These are phyloP conservation scores for Standfussiana lucernea DNA, from an alignment of 2,888 invertebrate species.

Conservation along the genomic window DNA sequence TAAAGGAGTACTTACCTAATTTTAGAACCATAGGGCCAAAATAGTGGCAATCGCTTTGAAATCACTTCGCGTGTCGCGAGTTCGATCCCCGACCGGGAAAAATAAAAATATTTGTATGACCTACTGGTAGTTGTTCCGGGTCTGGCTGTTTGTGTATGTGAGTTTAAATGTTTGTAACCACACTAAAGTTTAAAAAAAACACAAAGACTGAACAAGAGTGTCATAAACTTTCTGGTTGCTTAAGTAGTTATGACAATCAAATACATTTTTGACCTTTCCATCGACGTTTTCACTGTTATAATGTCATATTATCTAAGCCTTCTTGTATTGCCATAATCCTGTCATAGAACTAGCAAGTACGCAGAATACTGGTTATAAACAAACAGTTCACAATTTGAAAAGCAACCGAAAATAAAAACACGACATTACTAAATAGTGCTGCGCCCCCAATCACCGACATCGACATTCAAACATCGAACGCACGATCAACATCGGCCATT, in stretches of 20 bases:
- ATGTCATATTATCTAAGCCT: neutral
- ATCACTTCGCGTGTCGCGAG: too few species aligned
- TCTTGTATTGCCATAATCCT: neutral
- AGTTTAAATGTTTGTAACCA: too few species aligned
- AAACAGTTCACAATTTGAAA: slow-evolving; percentile 11
- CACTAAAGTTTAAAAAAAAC: too few species aligned
- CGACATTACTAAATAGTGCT: slow-evolving; percentile 46
- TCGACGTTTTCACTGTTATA: neutral
- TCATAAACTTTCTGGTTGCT: neutral
- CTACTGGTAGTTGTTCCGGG: too few species aligned
- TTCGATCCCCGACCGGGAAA: too few species aligned
- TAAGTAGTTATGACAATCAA: neutral
- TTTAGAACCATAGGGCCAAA: neutral
- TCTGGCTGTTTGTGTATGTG: too few species aligned
- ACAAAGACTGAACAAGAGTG: neutral
- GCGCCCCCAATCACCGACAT: slow-evolving; percentile 52
- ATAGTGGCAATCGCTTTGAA: neutral
- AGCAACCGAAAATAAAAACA: neutral
- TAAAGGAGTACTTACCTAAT: too few species aligned
- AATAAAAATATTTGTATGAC: too few species aligned
- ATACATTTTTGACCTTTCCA: neutral
- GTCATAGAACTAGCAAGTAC: neutral
- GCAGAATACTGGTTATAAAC: neutral
- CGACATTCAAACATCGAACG: slow-evolving; percentile 66
- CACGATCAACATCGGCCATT: slow-evolving; percentile 63